phyloP scores from a whole-genome alignment of 1,140 invertebrate genomes.

The Bombyx mori region ASM3026992v2 NC_085127.1:1022501-1023000 shows the following conservation, averaged over 20 bases:
- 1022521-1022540: no score
- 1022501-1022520: no score
- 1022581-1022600: no score
- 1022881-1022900: conserved; percentile 27
- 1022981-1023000: no score
- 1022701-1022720: conserved; percentile 53
- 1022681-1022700: conserved; percentile 61
- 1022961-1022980: no score
- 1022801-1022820: conserved; percentile 53
- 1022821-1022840: conserved; percentile 53
- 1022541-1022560: no score
- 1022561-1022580: no score
- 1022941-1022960: no score
- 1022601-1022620: conserved; percentile 21
- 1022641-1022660: conserved; percentile 36
- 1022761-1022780: conserved; percentile 45
- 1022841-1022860: conserved; percentile 34
- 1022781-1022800: conserved; percentile 62
- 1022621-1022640: conserved; percentile 41
- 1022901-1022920: no score
- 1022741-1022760: conserved; percentile 52
- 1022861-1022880: not conserved
- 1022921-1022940: no score
- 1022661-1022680: conserved; percentile 67
- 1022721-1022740: conserved; percentile 44